Conservation (phyloP, 35 echinoderm and acorn worm species). For the Nesometra sesokonis region DNA sequence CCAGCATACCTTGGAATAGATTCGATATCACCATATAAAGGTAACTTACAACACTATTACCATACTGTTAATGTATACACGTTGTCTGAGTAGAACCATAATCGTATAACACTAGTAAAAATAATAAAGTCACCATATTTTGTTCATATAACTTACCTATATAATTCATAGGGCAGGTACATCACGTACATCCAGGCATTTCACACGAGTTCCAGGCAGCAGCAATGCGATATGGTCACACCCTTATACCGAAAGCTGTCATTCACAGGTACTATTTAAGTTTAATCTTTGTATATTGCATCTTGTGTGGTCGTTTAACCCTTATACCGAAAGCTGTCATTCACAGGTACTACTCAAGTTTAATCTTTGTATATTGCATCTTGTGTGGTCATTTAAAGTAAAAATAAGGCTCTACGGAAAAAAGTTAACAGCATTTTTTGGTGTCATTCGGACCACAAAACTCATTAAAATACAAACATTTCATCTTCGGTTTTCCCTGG, state of each 20-base stretch:
- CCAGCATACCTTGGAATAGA: conserved; percentile 4
- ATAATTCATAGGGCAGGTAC: neutral
- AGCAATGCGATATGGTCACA: conserved; percentile 51
- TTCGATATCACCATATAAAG: neutral
- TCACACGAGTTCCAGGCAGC: conserved; percentile 48
- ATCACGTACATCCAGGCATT: conserved; percentile 42
- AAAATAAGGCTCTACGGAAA: too few species aligned
- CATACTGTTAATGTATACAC: too few species aligned
- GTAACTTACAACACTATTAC: neutral
- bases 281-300: neutral
- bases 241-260: conserved; percentile 39
- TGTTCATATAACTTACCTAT: too few species aligned
- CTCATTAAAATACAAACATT: too few species aligned
- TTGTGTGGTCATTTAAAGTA: neutral
- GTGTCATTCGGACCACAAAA: too few species aligned
- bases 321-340: neutral
- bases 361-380: neutral
- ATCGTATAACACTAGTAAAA: too few species aligned
- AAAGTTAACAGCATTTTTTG: too few species aligned
- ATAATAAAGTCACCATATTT: too few species aligned
- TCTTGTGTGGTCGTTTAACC: neutral
- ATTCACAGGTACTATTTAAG: conserved; percentile 25
- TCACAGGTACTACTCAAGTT: conserved; percentile 22
- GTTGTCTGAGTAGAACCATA: too few species aligned
- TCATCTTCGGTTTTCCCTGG: too few species aligned